Conservation (phyloP, 2,113 vertebrate species). For the Gulo gulo region DNA sequence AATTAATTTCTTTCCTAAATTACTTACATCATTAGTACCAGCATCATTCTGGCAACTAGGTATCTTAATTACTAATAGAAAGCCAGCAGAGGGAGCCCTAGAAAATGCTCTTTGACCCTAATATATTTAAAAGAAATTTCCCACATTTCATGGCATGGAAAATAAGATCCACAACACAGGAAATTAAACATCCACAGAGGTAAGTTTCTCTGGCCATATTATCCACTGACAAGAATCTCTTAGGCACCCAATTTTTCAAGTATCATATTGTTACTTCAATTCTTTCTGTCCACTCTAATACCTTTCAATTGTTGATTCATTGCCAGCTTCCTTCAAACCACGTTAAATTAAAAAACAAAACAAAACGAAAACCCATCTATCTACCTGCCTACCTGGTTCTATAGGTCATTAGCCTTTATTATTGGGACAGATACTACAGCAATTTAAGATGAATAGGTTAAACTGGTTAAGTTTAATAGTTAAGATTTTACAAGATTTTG, state of each 20-base stretch:
- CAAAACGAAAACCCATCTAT: background rate
- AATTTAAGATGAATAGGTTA: conserved; percentile 28
- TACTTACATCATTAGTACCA: conserved; percentile 38
- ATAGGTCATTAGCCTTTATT: background rate
- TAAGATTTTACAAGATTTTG: background rate
- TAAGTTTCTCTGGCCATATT: conserved; percentile 14
- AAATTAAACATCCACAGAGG: background rate
- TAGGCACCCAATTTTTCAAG: background rate
- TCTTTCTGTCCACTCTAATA: background rate
- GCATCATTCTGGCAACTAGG: conserved; percentile 5
- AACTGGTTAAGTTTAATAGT: conserved; percentile 17
- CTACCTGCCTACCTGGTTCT: background rate
- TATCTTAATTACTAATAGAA: conserved; percentile 14
- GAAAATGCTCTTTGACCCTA: conserved; percentile 1
- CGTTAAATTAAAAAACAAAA: background rate
- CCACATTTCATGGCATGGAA: background rate
- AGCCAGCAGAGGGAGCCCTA: conserved; percentile 49
- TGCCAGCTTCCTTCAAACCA: background rate
- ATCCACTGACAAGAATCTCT: conserved; percentile 38
- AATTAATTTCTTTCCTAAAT: conserved; percentile 62
- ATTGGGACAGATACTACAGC: background rate
- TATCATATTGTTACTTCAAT: conserved; percentile 32
- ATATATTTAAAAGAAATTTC: background rate
- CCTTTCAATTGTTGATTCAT: background rate
- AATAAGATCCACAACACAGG: background rate